These are phyloP conservation scores for Carassius auratus DNA, from an alignment of 2,113 vertebrate species.

Conservation along the genomic window DNA sequence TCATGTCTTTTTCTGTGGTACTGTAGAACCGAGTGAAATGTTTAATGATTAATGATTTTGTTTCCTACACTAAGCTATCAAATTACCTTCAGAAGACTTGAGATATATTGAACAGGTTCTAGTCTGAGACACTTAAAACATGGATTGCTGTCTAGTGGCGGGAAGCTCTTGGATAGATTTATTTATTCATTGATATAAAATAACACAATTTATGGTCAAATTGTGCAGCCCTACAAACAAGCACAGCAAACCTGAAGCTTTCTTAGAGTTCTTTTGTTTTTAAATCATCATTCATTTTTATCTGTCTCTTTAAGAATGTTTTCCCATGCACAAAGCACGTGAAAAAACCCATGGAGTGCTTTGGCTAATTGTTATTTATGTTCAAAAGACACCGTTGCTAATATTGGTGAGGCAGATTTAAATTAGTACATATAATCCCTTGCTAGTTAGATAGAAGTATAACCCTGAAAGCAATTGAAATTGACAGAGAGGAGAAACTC, in stretches of 20 bases:
- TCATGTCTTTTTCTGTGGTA: neutral
- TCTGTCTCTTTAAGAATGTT: neutral
- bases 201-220: neutral
- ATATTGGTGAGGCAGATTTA: neutral
- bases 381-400: conserved; percentile 1
- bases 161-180: too few species aligned
- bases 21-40: neutral
- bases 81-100: neutral
- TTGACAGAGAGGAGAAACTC: conserved; percentile 8
- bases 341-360: conserved; percentile 20
- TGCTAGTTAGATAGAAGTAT: conserved; percentile 3
- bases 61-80: neutral
- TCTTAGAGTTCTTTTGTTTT: too few species aligned
- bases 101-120: neutral
- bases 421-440: neutral
- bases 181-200: neutral
- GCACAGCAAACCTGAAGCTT: too few species aligned
- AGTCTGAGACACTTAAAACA: neutral
- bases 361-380: neutral
- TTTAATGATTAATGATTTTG: neutral
- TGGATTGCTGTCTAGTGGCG: neutral
- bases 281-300: too few species aligned
- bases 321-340: neutral
- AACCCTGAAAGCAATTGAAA: conserved; percentile 2
- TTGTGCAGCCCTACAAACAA: neutral